Percentiles rank a stretch among this genome's conserved stretches.
phyloP scores from a whole-genome alignment of 1,140 invertebrate genomes.

The Euwallacea fornicatus region DNA sequence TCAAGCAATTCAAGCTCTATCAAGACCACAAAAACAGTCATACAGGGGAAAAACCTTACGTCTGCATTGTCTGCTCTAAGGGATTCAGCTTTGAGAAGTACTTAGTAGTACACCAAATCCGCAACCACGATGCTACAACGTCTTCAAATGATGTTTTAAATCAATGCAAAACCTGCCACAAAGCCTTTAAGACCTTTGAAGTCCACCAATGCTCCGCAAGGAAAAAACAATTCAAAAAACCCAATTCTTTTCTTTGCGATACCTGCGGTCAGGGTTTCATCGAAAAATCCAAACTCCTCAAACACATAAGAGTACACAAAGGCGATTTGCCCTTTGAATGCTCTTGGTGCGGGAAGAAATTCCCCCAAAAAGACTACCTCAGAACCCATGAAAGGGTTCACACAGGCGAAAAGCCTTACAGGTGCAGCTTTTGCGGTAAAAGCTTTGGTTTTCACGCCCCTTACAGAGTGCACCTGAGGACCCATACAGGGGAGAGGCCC shows the following conservation, averaged over 20 bases:
- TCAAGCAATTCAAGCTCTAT: constrained; percentile 57
- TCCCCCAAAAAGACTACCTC: constrained; percentile 56
- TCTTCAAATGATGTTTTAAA: constrained; percentile 31
- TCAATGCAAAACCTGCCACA: constrained; percentile 50
- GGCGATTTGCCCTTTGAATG: constrained; percentile 74
- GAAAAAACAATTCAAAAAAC: constrained; percentile 21
- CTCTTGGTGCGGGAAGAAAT: constrained; percentile 53
- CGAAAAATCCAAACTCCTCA: constrained; percentile 57
- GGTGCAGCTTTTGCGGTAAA: constrained; percentile 70
- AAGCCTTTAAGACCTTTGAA: constrained; percentile 38
- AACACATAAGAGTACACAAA: constrained; percentile 74
- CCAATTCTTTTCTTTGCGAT: constrained; percentile 53
- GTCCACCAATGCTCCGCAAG: constrained; percentile 26
- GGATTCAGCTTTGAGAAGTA: constrained; percentile 70
- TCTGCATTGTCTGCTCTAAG: constrained; percentile 49
- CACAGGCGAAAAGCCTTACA: constrained; percentile 66
- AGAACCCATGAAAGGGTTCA: constrained; percentile 65
- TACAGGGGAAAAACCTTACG: constrained; percentile 47
- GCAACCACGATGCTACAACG: constrained; percentile 52
- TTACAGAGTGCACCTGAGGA: constrained; percentile 58
- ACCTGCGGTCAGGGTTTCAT: constrained; percentile 74
- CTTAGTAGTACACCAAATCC: constrained; percentile 70
- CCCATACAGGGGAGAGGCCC: constrained; percentile 74
- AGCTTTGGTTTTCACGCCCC: constrained; percentile 75
- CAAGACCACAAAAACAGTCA: constrained; percentile 52